Evolutionary conservation across 2,797 vertebrate species (phyloP), one percentile per base, ranked within the genome.

Genomic region (Esox lucius): DNA sequence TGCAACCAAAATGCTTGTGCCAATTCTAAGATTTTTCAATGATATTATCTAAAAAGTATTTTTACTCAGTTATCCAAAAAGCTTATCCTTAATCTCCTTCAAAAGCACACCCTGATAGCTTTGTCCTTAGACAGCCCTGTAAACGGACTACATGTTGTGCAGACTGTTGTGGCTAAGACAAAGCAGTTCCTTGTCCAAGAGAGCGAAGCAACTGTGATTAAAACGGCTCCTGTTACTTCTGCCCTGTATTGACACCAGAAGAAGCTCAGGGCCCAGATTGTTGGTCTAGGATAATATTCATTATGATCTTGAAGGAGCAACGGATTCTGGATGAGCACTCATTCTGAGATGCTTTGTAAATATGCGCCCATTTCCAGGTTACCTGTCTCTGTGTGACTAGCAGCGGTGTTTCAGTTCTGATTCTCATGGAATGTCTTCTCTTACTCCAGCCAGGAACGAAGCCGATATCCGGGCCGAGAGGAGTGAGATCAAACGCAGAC

Each of bases 401-500:
- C 39, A 5, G 68, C 80, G 74, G 78, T 80, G 75, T 83, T 70
- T 59, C 48, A 69, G 78, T 12, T 80, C 77, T 74, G 78, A 15
- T 33, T 46, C 86, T 89, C 33, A 89, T 59, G 76, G 87, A 87
- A 84, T 87, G 80, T 73, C 31, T 83, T 16, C 76, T 85, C 80
- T 67, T 72, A 72, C 62, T 49, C 11, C 90, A 99, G 98, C 93
- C 39, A 98, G 96, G 91, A 97, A 97, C 11, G 97, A 99, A 91
- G 92, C 90, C 2, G 96, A 97, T 80, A 93, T 96, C 1, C 94
- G 96, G 39, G 90, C 94, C 59, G 98, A 99, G 90, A 95, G 97
- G 84, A 90, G 92, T 0, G 97, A 99, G 90, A 98, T 99, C 90
- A 99, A 99, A 81, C 95, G 98, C 49, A 93, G 97, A 67, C 96